phyloP scores from a whole-genome alignment of 2,797 vertebrate genomes.

The Tenualosa ilisha region DNA sequence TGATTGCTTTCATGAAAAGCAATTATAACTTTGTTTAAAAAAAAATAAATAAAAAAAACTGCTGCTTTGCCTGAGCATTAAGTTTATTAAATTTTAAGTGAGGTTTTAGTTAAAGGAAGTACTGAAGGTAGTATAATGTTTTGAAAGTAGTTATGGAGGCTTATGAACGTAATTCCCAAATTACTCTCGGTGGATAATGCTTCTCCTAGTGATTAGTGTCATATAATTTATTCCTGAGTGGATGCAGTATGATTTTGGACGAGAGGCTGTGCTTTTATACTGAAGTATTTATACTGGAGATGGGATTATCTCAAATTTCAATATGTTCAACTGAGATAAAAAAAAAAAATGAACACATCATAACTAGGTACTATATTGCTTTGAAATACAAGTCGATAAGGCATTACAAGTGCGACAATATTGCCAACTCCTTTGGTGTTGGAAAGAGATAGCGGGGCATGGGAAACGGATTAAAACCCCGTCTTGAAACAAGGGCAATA shows the following conservation, averaged over 20 bases:
- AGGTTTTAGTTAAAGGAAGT: background rate
- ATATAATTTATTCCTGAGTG: background rate
- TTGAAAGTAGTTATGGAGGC: background rate
- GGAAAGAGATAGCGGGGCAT: background rate
- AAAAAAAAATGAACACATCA: background rate
- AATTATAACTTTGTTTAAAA: background rate
- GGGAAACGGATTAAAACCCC: background rate
- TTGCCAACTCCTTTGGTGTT: background rate
- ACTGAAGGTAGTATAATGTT: background rate
- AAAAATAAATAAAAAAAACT: background rate
- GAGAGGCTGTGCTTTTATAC: background rate
- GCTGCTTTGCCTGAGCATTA: background rate
- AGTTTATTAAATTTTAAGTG: background rate
- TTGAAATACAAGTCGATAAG: background rate
- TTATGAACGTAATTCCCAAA: background rate
- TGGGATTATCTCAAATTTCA: background rate
- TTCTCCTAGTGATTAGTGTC: slow-evolving; percentile 2
- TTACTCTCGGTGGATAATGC: background rate
- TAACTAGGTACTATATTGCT: background rate
- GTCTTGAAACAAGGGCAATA: background rate
- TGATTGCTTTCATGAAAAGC: slow-evolving; percentile 12
- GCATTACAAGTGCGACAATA: slow-evolving; percentile 1
- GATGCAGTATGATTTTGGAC: background rate
- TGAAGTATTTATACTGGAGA: background rate
- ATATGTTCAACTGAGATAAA: background rate